Evolutionary conservation across 1,140 invertebrate species (phyloP).

Genomic region (Zophobas atratus): DNA sequence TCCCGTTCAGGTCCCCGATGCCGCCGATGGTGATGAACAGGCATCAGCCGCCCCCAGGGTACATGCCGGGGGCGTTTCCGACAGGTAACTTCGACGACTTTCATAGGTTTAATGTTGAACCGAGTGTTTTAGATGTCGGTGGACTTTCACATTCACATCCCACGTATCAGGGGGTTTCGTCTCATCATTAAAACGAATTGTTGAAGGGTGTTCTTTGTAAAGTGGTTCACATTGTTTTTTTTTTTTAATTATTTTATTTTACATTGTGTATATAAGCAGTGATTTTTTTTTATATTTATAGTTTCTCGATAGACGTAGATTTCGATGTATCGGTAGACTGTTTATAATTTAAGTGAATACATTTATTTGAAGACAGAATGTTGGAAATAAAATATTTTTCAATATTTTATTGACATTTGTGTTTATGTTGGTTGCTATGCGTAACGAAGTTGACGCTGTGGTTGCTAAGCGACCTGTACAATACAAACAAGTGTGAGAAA

Average conservation of each 20-base stretch:
- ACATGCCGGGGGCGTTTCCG: slow-evolving; percentile 7
- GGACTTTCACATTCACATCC: slow-evolving; percentile 34
- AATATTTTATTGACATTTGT: slow-evolving; percentile 10
- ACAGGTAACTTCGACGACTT: background rate
- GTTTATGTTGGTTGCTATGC: background rate
- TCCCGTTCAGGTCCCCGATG: slow-evolving; percentile 10
- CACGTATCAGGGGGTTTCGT: slow-evolving; percentile 31
- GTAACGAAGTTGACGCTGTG: slow-evolving; percentile 10
- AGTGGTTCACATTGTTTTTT: slow-evolving; percentile 14
- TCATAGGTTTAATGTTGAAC: background rate
- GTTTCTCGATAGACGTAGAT: slow-evolving; percentile 4
- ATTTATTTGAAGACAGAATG: slow-evolving; percentile 53
- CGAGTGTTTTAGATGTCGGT: slow-evolving; percentile 9
- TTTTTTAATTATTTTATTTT: background rate
- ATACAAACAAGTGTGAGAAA: slow-evolving; percentile 3
- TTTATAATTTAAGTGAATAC: slow-evolving; percentile 46
- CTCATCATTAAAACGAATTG: slow-evolving; percentile 22
- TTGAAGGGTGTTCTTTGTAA: slow-evolving; percentile 22
- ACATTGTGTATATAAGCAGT: slow-evolving; percentile 23
- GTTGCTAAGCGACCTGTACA: slow-evolving; percentile 36
- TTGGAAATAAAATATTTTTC: slow-evolving; percentile 56
- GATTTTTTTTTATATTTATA: slow-evolving; percentile 40
- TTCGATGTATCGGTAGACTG: slow-evolving; percentile 29
- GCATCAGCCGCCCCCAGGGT: slow-evolving; percentile 2
- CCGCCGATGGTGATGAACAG: slow-evolving; percentile 15